Conservation (phyloP, 2,113 vertebrate genomes). For the Bufo bufo region DNA sequence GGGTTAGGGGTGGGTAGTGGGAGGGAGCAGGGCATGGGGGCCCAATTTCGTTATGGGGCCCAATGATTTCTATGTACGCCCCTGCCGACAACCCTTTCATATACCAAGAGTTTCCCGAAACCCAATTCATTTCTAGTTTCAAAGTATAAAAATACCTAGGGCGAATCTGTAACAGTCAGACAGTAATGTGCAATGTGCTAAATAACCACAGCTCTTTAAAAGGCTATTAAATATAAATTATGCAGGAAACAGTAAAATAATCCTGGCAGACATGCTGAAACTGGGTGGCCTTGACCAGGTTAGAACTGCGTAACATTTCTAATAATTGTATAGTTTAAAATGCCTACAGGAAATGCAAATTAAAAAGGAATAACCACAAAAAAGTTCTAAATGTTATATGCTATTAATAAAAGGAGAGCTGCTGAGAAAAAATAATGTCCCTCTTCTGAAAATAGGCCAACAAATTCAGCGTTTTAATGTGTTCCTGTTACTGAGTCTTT, state of each 20-base stretch:
- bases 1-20: too few species aligned
- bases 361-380: conserved; percentile 30
- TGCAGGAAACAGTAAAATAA: conserved; percentile 46
- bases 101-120: background rate
- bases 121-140: background rate
- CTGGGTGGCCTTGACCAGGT: conserved; percentile 13
- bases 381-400: conserved; percentile 1
- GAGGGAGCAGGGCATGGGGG: too few species aligned
- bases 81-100: too few species aligned
- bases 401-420: conserved; percentile 22
- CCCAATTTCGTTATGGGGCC: too few species aligned
- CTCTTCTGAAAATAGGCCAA: background rate
- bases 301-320: background rate
- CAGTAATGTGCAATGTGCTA: conserved; percentile 10
- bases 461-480: background rate
- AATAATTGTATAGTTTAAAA: conserved; percentile 17
- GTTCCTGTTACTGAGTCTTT: background rate
- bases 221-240: conserved; percentile 41
- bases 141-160: background rate
- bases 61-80: too few species aligned
- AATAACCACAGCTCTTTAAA: conserved; percentile 14
- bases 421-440: background rate
- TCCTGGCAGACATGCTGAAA: conserved; percentile 15
- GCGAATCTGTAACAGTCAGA: background rate
- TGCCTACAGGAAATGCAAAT: conserved; percentile 25